Conservation (phyloP, 2,888 invertebrate species). For the Cataglyphis livida region DNA sequence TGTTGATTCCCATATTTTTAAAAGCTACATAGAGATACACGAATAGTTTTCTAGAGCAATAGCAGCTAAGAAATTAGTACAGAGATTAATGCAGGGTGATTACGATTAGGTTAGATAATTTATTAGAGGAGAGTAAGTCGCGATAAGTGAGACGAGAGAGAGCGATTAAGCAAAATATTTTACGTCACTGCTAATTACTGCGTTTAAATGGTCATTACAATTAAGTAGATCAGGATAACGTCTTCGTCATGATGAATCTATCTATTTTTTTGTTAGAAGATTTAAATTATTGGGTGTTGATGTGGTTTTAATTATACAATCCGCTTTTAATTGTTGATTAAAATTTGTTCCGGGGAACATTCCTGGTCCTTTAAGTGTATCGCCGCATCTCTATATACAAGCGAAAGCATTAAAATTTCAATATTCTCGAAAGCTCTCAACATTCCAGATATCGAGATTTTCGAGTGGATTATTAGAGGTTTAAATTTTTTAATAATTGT, state of each 20-base stretch:
- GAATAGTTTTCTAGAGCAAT: slow-evolving; percentile 35
- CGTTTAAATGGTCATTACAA: slow-evolving; percentile 39
- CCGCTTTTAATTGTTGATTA: slow-evolving; percentile 35
- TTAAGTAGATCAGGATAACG: slow-evolving; percentile 48
- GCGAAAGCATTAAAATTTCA: slow-evolving; percentile 24
- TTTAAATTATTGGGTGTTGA: slow-evolving; percentile 38
- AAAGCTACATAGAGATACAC: slow-evolving; percentile 36
- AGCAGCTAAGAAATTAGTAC: slow-evolving; percentile 41
- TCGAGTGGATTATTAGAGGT: background rate
- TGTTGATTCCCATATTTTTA: slow-evolving; percentile 33
- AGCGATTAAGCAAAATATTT: slow-evolving; percentile 53
- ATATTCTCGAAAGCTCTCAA: background rate
- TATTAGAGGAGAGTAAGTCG: slow-evolving; percentile 36
- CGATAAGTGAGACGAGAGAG: slow-evolving; percentile 56
- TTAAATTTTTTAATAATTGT: background rate
- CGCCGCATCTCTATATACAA: slow-evolving; percentile 34
- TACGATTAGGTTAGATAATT: background rate
- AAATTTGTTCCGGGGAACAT: slow-evolving; percentile 49
- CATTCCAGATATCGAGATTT: background rate
- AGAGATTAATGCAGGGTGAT: slow-evolving; percentile 26
- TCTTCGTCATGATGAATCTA: slow-evolving; percentile 2
- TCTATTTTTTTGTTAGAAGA: slow-evolving; percentile 36
- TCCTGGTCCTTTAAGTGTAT: slow-evolving; percentile 53
- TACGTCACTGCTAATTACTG: slow-evolving; percentile 43
- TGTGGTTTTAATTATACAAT: slow-evolving; percentile 23